Evolutionary conservation across 2,113 vertebrate genomes (phyloP).

Genomic region (Chaetorhynchus papuensis): DNA sequence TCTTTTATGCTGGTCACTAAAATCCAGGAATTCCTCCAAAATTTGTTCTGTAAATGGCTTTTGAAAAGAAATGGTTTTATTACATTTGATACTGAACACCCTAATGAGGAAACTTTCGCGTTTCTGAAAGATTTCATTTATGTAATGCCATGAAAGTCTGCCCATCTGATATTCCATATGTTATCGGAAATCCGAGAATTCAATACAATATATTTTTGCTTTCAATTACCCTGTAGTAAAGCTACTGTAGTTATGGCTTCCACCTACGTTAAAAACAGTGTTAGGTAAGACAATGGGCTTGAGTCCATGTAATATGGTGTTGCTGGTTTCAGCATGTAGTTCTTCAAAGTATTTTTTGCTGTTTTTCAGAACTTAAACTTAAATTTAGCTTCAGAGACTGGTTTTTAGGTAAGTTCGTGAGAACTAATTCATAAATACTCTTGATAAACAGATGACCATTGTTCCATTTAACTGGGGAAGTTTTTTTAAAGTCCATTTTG

Average conservation of each 20-base stretch:
- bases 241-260: background rate
- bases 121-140: background rate
- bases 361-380: background rate
- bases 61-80: background rate
- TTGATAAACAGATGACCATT: background rate
- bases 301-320: background rate
- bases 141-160: background rate
- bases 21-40: background rate
- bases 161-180: background rate
- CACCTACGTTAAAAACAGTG: background rate
- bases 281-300: background rate
- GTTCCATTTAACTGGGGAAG: background rate
- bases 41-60: background rate
- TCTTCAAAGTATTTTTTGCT: background rate
- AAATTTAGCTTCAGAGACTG: background rate
- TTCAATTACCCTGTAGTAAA: background rate
- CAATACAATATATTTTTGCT: background rate
- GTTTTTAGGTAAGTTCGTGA: background rate
- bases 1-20: background rate
- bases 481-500: background rate
- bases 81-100: background rate
- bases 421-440: background rate
- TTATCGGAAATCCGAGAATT: background rate
- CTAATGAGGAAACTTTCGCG: background rate
- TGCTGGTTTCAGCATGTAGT: background rate